A percentile compares a stretch with the other conserved stretches of the same genome.
Evolutionary conservation across 1,140 invertebrate species (phyloP).

Genomic region (Scaptomyza graminum): DNA sequence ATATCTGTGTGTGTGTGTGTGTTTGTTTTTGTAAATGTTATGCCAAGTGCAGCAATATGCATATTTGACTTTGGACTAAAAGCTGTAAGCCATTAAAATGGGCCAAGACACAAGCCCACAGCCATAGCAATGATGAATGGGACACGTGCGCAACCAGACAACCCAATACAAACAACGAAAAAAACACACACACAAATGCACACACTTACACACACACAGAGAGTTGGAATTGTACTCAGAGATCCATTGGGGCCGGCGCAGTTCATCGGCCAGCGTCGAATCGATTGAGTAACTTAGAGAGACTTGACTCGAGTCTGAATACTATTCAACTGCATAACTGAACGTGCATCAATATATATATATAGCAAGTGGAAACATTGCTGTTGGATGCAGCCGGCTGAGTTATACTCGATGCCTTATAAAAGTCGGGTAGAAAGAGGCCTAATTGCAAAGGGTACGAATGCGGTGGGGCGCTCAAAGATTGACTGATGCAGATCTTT

Average conservation of each 20-base stretch:
- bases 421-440: too few relatives aligned
- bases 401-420: too few relatives aligned
- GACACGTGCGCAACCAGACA: slow-evolving; percentile 38
- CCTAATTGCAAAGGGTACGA: too few relatives aligned
- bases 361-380: neutral
- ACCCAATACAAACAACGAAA: neutral
- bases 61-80: slow-evolving; percentile 31
- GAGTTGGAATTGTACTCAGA: slow-evolving; percentile 28
- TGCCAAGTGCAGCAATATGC: slow-evolving; percentile 30
- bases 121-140: slow-evolving; percentile 36
- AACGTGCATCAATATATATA: slow-evolving; percentile 7
- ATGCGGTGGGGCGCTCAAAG: too few relatives aligned
- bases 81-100: slow-evolving; percentile 25
- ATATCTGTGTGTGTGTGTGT: too few relatives aligned
- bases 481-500: too few relatives aligned
- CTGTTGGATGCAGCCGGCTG: too few relatives aligned
- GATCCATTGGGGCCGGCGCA: slow-evolving; percentile 48
- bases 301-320: neutral
- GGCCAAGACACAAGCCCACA: slow-evolving; percentile 16
- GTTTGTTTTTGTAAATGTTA: slow-evolving; percentile 8
- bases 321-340: slow-evolving; percentile 15
- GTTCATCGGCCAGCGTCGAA: slow-evolving; percentile 43
- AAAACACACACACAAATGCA: neutral
- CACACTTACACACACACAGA: neutral
- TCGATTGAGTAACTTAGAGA: slow-evolving; percentile 40